phyloP scores from a whole-genome alignment of 2,113 vertebrate species.

The Pomatostomus ruficeps region DNA sequence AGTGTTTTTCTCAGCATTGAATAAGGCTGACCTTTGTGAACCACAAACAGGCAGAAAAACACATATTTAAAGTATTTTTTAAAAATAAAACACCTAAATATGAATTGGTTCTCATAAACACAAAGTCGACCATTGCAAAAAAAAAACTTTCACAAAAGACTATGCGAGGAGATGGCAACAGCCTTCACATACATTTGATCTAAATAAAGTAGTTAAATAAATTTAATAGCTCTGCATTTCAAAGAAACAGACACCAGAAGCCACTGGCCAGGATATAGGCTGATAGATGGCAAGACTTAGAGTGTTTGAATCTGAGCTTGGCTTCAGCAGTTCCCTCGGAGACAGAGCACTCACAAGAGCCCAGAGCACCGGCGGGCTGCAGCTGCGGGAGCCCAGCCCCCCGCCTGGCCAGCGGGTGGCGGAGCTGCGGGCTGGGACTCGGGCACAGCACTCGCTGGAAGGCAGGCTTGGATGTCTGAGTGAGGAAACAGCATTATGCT shows the following conservation, averaged over 20 bases:
- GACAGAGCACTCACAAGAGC: fast-evolving
- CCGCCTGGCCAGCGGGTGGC: fast-evolving
- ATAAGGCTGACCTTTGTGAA: neutral
- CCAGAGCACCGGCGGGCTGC: fast-evolving
- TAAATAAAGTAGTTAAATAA: neutral
- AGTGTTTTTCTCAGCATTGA: neutral
- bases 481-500: neutral
- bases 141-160: neutral
- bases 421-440: neutral
- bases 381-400: neutral
- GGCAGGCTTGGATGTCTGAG: neutral
- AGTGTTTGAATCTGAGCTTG: neutral
- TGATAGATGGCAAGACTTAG: neutral
- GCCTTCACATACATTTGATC: neutral
- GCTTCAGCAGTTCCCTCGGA: neutral
- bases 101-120: neutral
- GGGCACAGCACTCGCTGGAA: neutral
- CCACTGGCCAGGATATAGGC: neutral
- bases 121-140: neutral
- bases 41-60: neutral
- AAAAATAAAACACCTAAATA: neutral
- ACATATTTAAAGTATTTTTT: neutral
- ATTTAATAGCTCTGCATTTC: neutral
- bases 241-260: neutral
- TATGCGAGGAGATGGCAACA: neutral